Percentiles rank a stretch among this genome's conserved stretches.
These are phyloP conservation scores for Apotomis capreana DNA, from an alignment of 2,888 invertebrate species.

Conservation along the genomic window DNA sequence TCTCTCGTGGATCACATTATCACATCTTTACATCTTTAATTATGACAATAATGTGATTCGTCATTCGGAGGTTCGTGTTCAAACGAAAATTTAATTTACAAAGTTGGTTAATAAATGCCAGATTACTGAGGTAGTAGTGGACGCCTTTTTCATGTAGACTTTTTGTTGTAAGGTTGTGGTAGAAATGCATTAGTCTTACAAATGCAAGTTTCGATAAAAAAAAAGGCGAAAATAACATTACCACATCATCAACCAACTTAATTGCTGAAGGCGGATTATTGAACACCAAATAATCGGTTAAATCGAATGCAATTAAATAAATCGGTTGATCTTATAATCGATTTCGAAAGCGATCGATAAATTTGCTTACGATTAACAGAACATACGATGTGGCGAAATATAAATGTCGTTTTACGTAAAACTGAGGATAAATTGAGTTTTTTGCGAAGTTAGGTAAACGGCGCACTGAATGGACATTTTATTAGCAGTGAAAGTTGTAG, in stretches of 20 bases:
- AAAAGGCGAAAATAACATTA: not conserved
- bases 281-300: constrained; percentile 24
- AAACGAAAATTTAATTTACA: no score
- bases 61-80: no score
- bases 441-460: constrained; percentile 17
- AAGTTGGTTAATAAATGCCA: no score
- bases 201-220: not conserved
- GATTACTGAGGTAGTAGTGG: no score
- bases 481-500: constrained; percentile 20
- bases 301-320: constrained; percentile 30
- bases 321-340: constrained; percentile 22
- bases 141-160: no score
- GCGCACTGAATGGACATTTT: constrained; percentile 12
- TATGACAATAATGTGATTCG: no score
- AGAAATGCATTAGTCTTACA: not conserved
- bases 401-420: constrained; percentile 19
- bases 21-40: no score
- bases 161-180: no score
- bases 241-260: constrained; percentile 1
- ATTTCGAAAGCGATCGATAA: constrained; percentile 35
- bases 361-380: constrained; percentile 22
- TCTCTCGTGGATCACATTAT: no score
- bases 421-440: constrained; percentile 14
- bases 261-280: constrained; percentile 7
- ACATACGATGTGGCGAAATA: constrained; percentile 24